Percentiles rank a stretch among this genome's conserved stretches.
Conservation (phyloP, 2,888 invertebrate genomes). For the Parochlus steinenii region DNA sequence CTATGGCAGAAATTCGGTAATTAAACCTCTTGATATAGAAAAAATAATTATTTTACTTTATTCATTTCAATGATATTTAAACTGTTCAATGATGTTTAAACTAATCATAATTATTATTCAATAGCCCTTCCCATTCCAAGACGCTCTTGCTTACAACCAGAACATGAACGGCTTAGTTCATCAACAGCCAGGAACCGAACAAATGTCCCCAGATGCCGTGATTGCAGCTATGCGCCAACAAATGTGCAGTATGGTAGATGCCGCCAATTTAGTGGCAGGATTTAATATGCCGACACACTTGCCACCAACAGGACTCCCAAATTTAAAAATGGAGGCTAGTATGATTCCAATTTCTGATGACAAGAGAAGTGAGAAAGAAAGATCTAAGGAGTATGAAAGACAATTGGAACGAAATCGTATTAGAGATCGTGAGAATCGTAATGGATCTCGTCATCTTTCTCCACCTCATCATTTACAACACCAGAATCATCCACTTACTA, state of each 20-base stretch:
- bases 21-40: constrained; percentile 29
- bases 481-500: constrained; percentile 34
- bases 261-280: constrained; percentile 32
- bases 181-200: no score
- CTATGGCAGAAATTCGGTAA: constrained; percentile 44
- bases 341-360: no score
- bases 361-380: constrained; percentile 13
- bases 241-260: constrained; percentile 60
- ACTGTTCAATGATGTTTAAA: no score
- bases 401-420: no score
- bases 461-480: constrained; percentile 1
- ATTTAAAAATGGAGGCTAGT: no score
- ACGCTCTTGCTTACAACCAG: no score
- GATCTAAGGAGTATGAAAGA: constrained; percentile 2
- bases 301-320: no score
- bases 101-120: no score
- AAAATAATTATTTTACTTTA: background rate
- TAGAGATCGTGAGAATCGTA: constrained; percentile 29
- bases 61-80: no score
- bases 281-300: constrained; percentile 28
- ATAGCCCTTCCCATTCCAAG: constrained; percentile 41
- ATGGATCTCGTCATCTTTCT: constrained; percentile 36
- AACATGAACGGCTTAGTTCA: no score
- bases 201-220: constrained; percentile 45
- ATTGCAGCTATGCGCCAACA: constrained; percentile 74